Evolutionary conservation across 2,797 vertebrate genomes (phyloP), one percentile per base, ranked within the genome.

Genomic region (Atherinosoma microstoma): DNA sequence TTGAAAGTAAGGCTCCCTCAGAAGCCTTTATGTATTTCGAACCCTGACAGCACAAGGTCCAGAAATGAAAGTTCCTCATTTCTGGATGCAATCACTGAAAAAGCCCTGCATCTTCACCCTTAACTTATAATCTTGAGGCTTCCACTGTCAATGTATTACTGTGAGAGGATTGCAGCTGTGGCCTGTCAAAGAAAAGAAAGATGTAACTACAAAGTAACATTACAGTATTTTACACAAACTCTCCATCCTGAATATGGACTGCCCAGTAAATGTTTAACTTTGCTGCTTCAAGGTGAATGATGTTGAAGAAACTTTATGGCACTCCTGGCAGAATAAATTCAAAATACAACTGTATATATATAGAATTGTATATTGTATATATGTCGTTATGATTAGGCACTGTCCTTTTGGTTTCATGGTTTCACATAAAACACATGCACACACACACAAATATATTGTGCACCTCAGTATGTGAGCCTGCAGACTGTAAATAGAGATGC

Each of bases 231-330:
- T 3, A 2, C 45, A 38, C 73, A 27, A 64, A 51, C 18, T 38
- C 45, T 58, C 15, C 16, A 58, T 29, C 16, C 59, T 42, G 1
- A 53, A 49, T 20, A 27, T 32, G 22, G 38, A 45, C 42, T 59
- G 11, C 24, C 24, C 70, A 8, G 32, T 3, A 30, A 20, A 4
- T 20, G 49, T 38, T 64, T 51, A 53, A 24, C 40, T 13, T 40
- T 59, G 60, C 51, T 24, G 51, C 45, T 60, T 58, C n/a, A 51
- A 10, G n/a, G 16, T 51, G 73, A 62, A 40, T 70, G 84, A 85
- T 15, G 36, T n/a, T 70, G 49, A 60, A 42, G 22, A 64, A 64
- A 53, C 54, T 30, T 53, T 54, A 32, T 24, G 63, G 42, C 54
- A 40, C 40, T 16, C 61, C 29, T 4, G 32, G 32, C 40, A 70